Conservation (phyloP, 2,888 invertebrate genomes). For the Falcaria lacertinaria region DNA sequence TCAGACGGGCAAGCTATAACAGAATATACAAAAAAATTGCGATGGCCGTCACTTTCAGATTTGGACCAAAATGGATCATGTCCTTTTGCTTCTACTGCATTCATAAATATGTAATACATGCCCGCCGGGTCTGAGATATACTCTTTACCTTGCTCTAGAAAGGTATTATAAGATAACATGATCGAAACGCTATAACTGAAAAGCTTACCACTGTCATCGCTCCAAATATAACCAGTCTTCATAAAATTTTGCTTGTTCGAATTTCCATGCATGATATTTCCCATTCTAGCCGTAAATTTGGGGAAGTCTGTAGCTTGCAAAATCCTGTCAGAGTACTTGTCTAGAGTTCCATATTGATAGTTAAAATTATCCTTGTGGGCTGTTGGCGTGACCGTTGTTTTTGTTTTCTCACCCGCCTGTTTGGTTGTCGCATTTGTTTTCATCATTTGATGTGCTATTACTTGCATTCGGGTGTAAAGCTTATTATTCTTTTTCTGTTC, state of each 20-base stretch:
- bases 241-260: not conserved
- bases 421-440: not conserved
- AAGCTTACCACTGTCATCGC: constrained; percentile 10
- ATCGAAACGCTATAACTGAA: constrained; percentile 19
- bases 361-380: no score
- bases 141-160: no score
- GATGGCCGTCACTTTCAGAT: no score
- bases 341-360: not conserved
- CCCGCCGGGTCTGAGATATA: no score
- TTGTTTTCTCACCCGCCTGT: not conserved
- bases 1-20: no score
- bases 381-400: no score
- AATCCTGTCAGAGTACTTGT: not conserved
- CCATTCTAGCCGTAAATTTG: not conserved
- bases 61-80: no score
- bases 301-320: not conserved
- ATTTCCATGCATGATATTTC: constrained; percentile 5
- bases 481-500: not conserved
- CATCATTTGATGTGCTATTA: not conserved
- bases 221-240: not conserved
- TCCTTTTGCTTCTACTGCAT: no score
- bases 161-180: constrained; percentile 1
- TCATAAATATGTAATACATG: no score
- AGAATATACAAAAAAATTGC: no score
- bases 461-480: not conserved